Evolutionary conservation across 2,797 vertebrate species (phyloP), one percentile per base, ranked within the genome.

Genomic region (Halcyon leucocephala): DNA sequence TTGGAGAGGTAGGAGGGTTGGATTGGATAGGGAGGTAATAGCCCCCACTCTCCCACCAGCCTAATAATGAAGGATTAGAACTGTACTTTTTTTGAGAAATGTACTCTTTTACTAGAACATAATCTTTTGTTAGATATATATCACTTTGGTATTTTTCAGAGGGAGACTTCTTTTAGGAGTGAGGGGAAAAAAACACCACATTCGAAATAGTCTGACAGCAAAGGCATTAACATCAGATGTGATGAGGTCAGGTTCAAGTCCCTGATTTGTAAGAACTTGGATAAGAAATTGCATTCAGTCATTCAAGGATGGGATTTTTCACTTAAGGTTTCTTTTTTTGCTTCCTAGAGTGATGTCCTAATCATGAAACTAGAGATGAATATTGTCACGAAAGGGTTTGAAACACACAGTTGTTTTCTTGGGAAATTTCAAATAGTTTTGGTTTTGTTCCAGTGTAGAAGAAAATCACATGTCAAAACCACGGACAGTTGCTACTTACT

Each of bases 391-490:
- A 90, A 94, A 89, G 35, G 15, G 20, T 92, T 92, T 90, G 71
- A 96, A 95, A 86, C 8, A 48, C 39, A 77, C 33, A 35, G 24
- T 33, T 95, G 69, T 94, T 95, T 93, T 94, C 88, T 92, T 95
- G 88, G 83, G 95, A 96, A 89, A 29, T 84, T 86, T 80, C 54
- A 89, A 89, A 80, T 57, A 82, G 28, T 57, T 96, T 92, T 93
- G 89, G 48, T 62, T 89, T 94, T 89, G 15, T 93, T 93, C 60
- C 67, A 82, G 39, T 55, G 35, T 9, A 89, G 80, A 95, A 94
- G 70, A 93, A 95, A 89, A 95, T 96, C 79, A 81, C 85, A 89
- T 71, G 86, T 62, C 81, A 92, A 93, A 96, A 92, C 77, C 90
- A 94, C 42, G 6, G 89, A 74, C 51, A 93, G 90, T 93, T 89